Evolutionary conservation across 2,113 vertebrate genomes (phyloP).

Genomic region (Seriola quinqueradiata): DNA sequence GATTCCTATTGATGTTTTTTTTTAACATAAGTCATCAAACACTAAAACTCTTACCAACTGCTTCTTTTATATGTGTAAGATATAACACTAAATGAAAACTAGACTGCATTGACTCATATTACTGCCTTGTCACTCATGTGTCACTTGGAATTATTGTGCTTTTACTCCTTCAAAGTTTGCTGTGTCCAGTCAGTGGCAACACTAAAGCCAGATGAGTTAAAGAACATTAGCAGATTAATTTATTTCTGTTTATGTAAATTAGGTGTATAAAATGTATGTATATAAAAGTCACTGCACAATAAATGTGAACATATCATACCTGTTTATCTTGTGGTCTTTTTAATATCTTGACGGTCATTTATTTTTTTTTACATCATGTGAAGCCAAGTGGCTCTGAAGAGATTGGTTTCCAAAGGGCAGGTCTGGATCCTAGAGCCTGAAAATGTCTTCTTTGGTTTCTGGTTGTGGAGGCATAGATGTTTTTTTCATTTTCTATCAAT

Average conservation of each 20-base stretch:
- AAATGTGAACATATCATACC: constrained; percentile 82
- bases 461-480: neutral
- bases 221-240: constrained; percentile 79
- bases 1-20: neutral
- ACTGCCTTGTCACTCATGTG: constrained; percentile 71
- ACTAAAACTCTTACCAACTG: constrained; percentile 69
- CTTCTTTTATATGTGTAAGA: constrained; percentile 54
- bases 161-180: constrained; percentile 50
- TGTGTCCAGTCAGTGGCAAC: constrained; percentile 59
- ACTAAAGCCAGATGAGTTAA: constrained; percentile 69
- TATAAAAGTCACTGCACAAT: constrained; percentile 86
- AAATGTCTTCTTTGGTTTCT: constrained; percentile 52
- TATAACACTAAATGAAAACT: constrained; percentile 69
- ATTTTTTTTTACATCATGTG: constrained; percentile 12
- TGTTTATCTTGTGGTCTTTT: constrained; percentile 52
- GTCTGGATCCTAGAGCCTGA: constrained; percentile 13
- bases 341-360: neutral
- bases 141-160: constrained; percentile 68
- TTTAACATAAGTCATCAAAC: constrained; percentile 10
- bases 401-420: constrained; percentile 45
- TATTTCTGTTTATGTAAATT: constrained; percentile 84
- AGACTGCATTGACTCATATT: constrained; percentile 54
- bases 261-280: constrained; percentile 84
- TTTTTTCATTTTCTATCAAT: constrained; percentile 42
- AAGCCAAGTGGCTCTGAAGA: constrained; percentile 40